These are phyloP conservation scores for Muricea muricata DNA, from an alignment of 92 coral and sea anemone species.

Conservation along the genomic window DNA sequence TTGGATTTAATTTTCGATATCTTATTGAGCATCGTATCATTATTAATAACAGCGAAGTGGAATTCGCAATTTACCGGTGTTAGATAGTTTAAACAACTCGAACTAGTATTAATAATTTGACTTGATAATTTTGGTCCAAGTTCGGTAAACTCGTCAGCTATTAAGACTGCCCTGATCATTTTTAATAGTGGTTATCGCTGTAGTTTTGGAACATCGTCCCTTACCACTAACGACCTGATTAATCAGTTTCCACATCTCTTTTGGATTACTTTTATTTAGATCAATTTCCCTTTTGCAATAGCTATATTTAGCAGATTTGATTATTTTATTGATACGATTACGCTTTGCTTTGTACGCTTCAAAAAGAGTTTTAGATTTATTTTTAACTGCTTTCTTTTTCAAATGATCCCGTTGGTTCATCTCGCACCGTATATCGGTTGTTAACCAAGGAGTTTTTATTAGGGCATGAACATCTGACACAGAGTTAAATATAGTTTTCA, in stretches of 20 bases:
- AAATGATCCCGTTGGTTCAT: too few relatives aligned
- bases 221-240: conserved; percentile 11
- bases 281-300: neutral
- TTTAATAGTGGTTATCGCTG: neutral
- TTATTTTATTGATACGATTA: neutral
- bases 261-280: neutral
- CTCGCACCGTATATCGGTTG: neutral
- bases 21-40: too few relatives aligned
- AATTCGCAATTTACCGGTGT: too few relatives aligned
- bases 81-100: too few relatives aligned
- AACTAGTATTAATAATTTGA: neutral
- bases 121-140: conserved; percentile 16
- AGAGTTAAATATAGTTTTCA: neutral
- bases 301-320: neutral
- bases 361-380: too few relatives aligned
- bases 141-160: conserved; percentile 3
- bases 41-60: too few relatives aligned
- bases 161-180: neutral
- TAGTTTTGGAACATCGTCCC: conserved; percentile 7
- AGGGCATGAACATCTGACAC: conserved; percentile 8
- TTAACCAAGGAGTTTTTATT: conserved; percentile 10
- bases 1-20: too few relatives aligned
- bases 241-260: neutral
- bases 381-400: too few relatives aligned
- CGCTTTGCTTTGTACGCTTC: conserved; percentile 23